These are phyloP conservation scores for Pseudopipra pipra DNA, from an alignment of 2,113 vertebrate genomes.

Conservation along the genomic window DNA sequence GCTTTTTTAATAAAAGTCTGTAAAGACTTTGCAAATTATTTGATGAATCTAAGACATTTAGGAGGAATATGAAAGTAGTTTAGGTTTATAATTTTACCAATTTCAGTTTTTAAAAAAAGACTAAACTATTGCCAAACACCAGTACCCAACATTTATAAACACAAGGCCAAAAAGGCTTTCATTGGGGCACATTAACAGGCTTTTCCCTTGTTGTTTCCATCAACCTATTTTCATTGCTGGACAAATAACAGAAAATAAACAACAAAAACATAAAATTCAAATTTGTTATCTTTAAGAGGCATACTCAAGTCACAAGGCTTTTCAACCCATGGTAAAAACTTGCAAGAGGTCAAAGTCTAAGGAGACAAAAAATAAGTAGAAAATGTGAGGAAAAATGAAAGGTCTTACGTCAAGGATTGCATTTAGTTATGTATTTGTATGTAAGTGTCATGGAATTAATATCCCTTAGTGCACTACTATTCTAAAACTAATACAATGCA, in stretches of 20 bases:
- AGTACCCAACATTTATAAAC: not conserved
- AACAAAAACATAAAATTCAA: not conserved
- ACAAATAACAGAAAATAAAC: not conserved
- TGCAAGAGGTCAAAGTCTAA: not conserved
- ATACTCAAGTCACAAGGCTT: constrained; percentile 8
- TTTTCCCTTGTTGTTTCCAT: not conserved
- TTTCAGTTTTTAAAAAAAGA: not conserved
- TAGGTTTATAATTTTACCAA: not conserved
- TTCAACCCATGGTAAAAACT: not conserved
- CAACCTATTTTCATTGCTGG: not conserved
- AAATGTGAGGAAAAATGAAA: not conserved
- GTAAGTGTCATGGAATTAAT: fast-evolving
- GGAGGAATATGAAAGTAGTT: not conserved
- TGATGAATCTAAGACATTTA: not conserved
- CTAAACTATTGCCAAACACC: not conserved
- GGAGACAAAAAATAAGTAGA: not conserved
- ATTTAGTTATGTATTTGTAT: not conserved
- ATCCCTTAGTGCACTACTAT: not conserved
- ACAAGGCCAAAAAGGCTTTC: not conserved
- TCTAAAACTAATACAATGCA: not conserved
- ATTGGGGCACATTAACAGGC: not conserved
- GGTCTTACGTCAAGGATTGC: not conserved
- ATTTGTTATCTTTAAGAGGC: not conserved
- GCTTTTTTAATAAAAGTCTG: not conserved
- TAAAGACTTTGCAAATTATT: not conserved